Evolutionary conservation across 2,888 invertebrate genomes (phyloP).

Genomic region (Aelia acuminata): DNA sequence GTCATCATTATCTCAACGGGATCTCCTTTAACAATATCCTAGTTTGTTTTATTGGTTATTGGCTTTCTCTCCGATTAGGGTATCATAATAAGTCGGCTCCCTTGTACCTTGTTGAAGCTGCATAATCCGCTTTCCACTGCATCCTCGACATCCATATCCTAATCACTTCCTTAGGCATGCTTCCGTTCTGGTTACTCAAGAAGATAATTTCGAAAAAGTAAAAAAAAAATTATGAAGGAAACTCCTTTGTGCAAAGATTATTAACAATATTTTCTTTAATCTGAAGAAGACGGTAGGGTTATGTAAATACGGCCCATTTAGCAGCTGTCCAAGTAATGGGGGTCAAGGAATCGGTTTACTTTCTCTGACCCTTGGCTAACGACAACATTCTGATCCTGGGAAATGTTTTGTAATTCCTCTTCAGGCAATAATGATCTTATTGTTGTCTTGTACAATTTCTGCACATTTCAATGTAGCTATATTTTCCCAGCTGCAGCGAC

Average conservation of each 20-base stretch:
- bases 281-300: background rate
- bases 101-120: background rate
- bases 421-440: background rate
- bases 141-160: background rate
- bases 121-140: slow-evolving; percentile 19
- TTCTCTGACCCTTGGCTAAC: slow-evolving; percentile 12
- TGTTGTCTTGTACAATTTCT: background rate
- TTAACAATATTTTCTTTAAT: background rate
- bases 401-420: background rate
- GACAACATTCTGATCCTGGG: background rate
- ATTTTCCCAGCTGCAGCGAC: no score
- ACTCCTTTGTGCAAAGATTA: no score
- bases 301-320: background rate
- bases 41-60: slow-evolving; percentile 38
- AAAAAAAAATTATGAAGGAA: background rate
- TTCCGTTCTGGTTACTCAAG: background rate
- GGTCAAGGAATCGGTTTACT: slow-evolving; percentile 1
- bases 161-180: background rate
- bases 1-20: background rate
- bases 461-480: no score
- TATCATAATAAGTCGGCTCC: slow-evolving; percentile 25
- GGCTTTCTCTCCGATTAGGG: slow-evolving; percentile 7
- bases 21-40: slow-evolving; percentile 27
- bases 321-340: background rate
- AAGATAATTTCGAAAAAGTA: background rate